Conservation (phyloP, 2,797 vertebrate genomes). For the Darevskia nairensis region DNA sequence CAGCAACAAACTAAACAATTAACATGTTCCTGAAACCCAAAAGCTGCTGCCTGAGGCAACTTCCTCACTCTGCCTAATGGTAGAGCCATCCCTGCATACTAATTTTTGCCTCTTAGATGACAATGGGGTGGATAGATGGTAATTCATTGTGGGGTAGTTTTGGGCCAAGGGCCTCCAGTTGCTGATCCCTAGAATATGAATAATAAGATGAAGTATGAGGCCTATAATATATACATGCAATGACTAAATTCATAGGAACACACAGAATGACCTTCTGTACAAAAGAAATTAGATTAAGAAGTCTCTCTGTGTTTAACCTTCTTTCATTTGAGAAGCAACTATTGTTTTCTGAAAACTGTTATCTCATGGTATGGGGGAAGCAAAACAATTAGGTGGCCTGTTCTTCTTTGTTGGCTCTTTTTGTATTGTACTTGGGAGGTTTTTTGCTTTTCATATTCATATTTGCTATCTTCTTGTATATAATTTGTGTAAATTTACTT, state of each 20-base stretch:
- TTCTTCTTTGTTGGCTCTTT: constrained; percentile 2
- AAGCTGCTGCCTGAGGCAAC: too few relatives aligned
- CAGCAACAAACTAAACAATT: too few relatives aligned
- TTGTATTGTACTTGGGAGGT: not conserved
- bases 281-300: not conserved
- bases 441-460: constrained; percentile 22
- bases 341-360: constrained; percentile 43
- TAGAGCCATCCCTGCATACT: too few relatives aligned
- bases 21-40: too few relatives aligned
- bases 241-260: not conserved
- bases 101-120: not conserved
- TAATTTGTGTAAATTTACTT: constrained; percentile 40
- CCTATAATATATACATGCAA: too few relatives aligned
- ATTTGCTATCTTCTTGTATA: constrained; percentile 31
- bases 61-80: too few relatives aligned
- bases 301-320: not conserved
- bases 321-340: not conserved
- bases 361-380: not conserved
- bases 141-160: not conserved
- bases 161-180: not conserved
- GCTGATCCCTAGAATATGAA: not conserved
- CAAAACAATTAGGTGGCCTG: not conserved
- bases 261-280: not conserved
- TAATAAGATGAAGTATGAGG: not conserved
- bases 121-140: not conserved